phyloP scores from a whole-genome alignment of 1,140 invertebrate genomes.

The Eciton burchellii region DNA sequence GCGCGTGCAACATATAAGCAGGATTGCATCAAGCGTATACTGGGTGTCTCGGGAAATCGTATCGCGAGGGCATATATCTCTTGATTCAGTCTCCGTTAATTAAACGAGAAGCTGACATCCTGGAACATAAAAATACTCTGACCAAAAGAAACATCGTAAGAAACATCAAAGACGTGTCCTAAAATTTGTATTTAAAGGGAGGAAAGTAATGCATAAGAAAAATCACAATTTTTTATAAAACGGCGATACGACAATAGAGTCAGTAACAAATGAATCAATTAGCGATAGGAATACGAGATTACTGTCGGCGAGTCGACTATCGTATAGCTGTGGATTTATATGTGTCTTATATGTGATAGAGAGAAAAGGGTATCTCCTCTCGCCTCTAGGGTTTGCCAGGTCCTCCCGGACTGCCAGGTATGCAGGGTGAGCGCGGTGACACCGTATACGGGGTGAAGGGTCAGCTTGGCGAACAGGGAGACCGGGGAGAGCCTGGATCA shows the following conservation, averaged over 20 bases:
- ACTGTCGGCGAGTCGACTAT: neutral
- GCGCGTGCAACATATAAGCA: slow-evolving; percentile 25
- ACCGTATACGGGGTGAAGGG: slow-evolving; percentile 80
- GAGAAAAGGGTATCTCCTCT: neutral
- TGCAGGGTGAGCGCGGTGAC: slow-evolving; percentile 86
- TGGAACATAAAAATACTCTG: neutral
- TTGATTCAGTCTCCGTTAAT: slow-evolving; percentile 1
- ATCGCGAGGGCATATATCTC: slow-evolving; percentile 3
- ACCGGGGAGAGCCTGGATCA: slow-evolving; percentile 84
- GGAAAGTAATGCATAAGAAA: too few species aligned
- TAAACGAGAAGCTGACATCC: slow-evolving; percentile 2
- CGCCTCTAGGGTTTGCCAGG: slow-evolving; percentile 82
- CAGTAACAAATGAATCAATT: neutral
- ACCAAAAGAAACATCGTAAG: too few species aligned
- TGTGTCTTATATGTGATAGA: neutral
- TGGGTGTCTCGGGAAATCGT: slow-evolving; percentile 28
- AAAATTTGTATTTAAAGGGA: too few species aligned
- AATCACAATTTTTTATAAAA: too few species aligned
- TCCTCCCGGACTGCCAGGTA: slow-evolving; percentile 86
- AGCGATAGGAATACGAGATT: neutral
- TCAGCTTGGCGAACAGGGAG: slow-evolving; percentile 84
- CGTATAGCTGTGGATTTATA: neutral
- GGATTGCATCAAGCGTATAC: slow-evolving; percentile 2
- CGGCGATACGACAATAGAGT: too few species aligned
- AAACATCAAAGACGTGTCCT: neutral